These are phyloP conservation scores for Lissonota sp. DNA, from an alignment of 2,888 invertebrate species.

Conservation along the genomic window DNA sequence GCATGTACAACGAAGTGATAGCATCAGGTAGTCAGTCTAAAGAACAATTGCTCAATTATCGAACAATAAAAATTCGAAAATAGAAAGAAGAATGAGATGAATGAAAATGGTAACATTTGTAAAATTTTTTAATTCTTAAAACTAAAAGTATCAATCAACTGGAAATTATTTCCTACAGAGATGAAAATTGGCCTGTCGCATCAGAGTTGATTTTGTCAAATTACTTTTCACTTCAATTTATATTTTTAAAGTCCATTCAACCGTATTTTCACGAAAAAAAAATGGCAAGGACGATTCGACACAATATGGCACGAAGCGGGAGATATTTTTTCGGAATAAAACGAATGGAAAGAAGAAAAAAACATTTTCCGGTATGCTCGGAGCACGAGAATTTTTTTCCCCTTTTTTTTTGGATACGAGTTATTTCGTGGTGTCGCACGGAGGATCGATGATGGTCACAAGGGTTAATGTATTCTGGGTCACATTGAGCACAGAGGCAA, in stretches of 20 bases:
- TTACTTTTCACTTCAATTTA: too few relatives aligned
- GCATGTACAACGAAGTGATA: not conserved
- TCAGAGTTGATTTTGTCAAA: not conserved
- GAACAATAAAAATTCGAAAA: not conserved
- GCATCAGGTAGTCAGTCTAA: slow-evolving; percentile 23
- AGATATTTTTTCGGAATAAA: not conserved
- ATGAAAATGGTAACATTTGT: too few relatives aligned
- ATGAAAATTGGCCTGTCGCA: slow-evolving; percentile 13
- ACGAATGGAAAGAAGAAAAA: not conserved
- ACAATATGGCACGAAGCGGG: not conserved
- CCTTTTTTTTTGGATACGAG: not conserved
- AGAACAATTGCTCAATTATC: not conserved
- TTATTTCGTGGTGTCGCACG: slow-evolving; percentile 2
- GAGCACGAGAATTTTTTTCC: not conserved
- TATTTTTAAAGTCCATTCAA: too few relatives aligned
- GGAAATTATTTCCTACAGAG: slow-evolving; percentile 1
- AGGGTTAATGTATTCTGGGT: slow-evolving; percentile 56
- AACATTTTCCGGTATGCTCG: not conserved
- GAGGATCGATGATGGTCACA: slow-evolving; percentile 44
- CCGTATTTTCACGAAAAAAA: not conserved
- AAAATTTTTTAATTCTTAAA: not conserved
- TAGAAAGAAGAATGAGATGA: not conserved
- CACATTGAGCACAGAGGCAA: not conserved
- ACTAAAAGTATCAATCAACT: slow-evolving; percentile 28
- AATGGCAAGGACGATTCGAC: not conserved